phyloP scores from a whole-genome alignment of 2,888 invertebrate species.

The Tachina lurida region DNA sequence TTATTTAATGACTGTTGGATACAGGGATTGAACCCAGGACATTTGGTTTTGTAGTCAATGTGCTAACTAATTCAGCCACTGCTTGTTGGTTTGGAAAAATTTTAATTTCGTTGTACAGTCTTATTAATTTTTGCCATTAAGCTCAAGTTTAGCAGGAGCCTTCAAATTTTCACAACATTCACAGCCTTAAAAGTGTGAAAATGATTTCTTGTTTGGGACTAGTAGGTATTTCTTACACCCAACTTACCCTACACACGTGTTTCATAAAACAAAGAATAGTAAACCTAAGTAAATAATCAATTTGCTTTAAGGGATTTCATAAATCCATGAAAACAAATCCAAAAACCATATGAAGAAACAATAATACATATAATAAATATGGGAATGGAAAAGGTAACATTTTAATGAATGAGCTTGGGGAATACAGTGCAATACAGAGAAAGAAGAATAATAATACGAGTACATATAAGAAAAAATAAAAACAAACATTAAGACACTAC shows the following conservation, averaged over 20 bases:
- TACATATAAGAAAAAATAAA: background rate
- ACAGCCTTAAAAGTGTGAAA: too few species aligned
- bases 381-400: slow-evolving; percentile 18
- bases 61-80: too few species aligned
- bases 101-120: too few species aligned
- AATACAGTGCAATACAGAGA: slow-evolving; percentile 15
- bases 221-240: background rate
- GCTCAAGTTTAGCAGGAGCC: background rate
- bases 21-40: too few species aligned
- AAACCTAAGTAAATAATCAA: slow-evolving; percentile 58
- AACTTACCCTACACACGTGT: background rate
- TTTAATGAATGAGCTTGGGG: slow-evolving; percentile 58
- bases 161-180: too few species aligned
- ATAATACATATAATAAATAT: slow-evolving; percentile 14
- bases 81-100: too few species aligned
- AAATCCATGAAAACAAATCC: slow-evolving; percentile 48
- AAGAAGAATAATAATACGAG: slow-evolving; percentile 7
- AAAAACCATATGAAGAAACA: slow-evolving; percentile 16
- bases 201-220: too few species aligned
- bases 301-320: slow-evolving; percentile 49
- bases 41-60: too few species aligned
- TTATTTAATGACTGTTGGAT: too few species aligned
- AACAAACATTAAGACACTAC: slow-evolving; percentile 49
- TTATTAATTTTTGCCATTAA: background rate
- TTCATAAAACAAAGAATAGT: slow-evolving; percentile 1